Evolutionary conservation across 2,888 invertebrate species (phyloP), one percentile per base, ranked within the genome.

Genomic region (Nomada ferruginata): DNA sequence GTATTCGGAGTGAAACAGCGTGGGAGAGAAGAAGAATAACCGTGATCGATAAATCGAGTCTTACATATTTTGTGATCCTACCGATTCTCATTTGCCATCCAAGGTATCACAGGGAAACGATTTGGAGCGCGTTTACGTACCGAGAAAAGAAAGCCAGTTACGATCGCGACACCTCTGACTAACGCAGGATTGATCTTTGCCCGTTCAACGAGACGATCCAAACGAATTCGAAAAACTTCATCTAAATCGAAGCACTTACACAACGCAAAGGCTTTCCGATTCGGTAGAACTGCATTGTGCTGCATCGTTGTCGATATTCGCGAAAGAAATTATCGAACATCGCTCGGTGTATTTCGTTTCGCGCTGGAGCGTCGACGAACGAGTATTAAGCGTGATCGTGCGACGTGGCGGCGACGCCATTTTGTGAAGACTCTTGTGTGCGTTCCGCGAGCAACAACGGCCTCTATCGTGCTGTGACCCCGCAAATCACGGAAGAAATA

Each of bases 321-420:
- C 4, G 36, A 59, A 53, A 59, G 44, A 77, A 76, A 68, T 50
- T 61, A 9, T 50, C 70, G 77, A 64, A 60, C 52, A 66, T 76
- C 85, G 75, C 75, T 72, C 68, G 64, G 70, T 69, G 75, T 47
- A 47, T 79, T 84, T 78, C 47, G 76, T 61, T 78, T 85, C 89
- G 90, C 87, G 88, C 89, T 91, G 89, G 90, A 91, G 89, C 87
- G 87, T 86, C 90, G 87, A 88, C 86, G 89, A 85, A 84, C 76
- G 53, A 82, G 79, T 84, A 84, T 82, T 82, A 82, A 89, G 82
- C 87, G 87, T 85, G 90, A 87, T 88, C 90, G 85, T 87, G 88
- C 91, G 89, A 91, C 90, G 91, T 91, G 91, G 91, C 91, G 90
- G 77, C 90, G 91, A 87, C 91, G 92, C 92, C 92, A 92, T 92